A percentile compares a stretch with the other conserved stretches of the same genome.
Evolutionary conservation across 35 echinoderm and acorn worm species (phyloP).

Genomic region (Heliocidaris tuberculata): DNA sequence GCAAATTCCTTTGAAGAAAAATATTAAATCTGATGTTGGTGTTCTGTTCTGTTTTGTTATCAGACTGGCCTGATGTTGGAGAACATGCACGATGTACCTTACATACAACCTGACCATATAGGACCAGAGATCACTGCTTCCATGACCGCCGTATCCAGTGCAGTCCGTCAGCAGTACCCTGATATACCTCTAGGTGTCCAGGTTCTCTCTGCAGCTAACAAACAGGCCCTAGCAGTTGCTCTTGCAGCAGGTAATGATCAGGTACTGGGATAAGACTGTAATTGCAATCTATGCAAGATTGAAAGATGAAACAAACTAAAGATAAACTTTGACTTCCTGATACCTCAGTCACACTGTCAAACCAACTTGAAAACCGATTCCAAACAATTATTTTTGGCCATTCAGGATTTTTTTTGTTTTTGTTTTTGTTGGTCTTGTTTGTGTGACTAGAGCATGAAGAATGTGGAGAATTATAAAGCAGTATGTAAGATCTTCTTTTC

Average conservation of each 20-base stretch:
- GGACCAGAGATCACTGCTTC: constrained; percentile 85
- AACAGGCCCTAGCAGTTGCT: constrained; percentile 83
- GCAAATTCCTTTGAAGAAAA: neutral
- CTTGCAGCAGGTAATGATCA: constrained; percentile 67
- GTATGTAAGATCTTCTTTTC: too few relatives aligned
- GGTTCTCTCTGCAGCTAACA: constrained; percentile 79
- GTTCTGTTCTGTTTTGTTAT: neutral
- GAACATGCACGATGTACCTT: constrained; percentile 98
- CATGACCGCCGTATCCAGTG: constrained; percentile 76
- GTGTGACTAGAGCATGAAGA: too few relatives aligned
- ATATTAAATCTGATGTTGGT: neutral
- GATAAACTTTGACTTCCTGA: too few relatives aligned
- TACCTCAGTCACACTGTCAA: too few relatives aligned
- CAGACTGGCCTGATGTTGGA: constrained; percentile 92
- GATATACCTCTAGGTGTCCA: constrained; percentile 82
- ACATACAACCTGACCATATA: constrained; percentile 68
- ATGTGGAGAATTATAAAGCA: too few relatives aligned
- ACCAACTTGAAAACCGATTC: too few relatives aligned
- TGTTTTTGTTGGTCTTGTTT: too few relatives aligned
- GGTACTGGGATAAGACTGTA: neutral
- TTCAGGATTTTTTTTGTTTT: too few relatives aligned
- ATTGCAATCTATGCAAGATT: too few relatives aligned
- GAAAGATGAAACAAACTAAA: too few relatives aligned
- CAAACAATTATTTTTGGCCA: too few relatives aligned
- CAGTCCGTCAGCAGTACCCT: constrained; percentile 68